Conservation (phyloP, 2,113 vertebrate species). For the Aegypius monachus region DNA sequence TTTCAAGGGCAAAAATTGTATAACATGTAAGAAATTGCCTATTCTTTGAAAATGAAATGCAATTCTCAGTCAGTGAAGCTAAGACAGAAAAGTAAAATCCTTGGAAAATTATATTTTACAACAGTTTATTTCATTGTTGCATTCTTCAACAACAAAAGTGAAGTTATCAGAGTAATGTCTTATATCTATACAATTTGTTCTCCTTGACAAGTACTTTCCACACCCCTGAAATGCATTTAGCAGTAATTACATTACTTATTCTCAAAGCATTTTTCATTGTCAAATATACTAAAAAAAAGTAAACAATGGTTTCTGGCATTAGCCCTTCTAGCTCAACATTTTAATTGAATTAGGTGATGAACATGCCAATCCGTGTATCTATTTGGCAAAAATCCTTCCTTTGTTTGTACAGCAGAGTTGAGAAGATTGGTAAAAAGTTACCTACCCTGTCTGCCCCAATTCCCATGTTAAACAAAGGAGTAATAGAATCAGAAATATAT, state of each 20-base stretch:
- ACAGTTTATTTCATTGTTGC: background rate
- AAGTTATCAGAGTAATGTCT: background rate
- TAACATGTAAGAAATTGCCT: background rate
- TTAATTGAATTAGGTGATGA: background rate
- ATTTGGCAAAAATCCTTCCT: background rate
- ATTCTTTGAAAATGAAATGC: background rate
- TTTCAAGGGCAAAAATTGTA: slow-evolving; percentile 2
- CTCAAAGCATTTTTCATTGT: slow-evolving; percentile 11
- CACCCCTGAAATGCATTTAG: background rate
- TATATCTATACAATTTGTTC: background rate
- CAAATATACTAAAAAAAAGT: background rate
- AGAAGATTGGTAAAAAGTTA: background rate
- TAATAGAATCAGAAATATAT: background rate
- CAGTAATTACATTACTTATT: background rate
- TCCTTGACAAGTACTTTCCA: background rate
- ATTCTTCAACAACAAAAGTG: background rate
- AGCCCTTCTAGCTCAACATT: background rate
- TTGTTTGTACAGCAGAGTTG: background rate
- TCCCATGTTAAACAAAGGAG: background rate
- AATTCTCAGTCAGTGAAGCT: background rate
- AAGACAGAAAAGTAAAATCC: background rate
- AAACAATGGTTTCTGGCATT: background rate
- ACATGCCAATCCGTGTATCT: background rate
- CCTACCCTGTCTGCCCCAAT: background rate
- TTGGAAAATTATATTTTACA: background rate